These are phyloP conservation scores for Heteromurus nitidus DNA, from an alignment of 2,888 invertebrate species.

Conservation along the genomic window DNA sequence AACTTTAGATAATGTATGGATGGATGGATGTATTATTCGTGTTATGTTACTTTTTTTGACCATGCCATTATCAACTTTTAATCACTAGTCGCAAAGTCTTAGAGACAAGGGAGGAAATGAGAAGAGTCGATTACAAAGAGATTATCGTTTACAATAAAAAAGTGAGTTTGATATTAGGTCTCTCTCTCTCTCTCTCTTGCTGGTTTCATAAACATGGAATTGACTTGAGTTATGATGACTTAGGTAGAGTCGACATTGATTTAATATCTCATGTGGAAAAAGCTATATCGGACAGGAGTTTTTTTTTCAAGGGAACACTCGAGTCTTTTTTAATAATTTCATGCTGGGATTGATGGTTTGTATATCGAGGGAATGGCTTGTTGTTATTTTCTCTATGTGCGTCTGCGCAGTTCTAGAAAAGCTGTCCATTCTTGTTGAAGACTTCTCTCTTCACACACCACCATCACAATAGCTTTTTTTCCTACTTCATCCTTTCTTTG, in stretches of 20 bases:
- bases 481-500: conserved; percentile 6
- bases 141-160: too few species aligned
- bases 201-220: conserved; percentile 60
- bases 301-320: too few species aligned
- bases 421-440: conserved; percentile 30
- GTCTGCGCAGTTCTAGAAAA: conserved; percentile 3
- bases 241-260: conserved; percentile 73
- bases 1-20: too few species aligned
- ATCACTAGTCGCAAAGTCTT: too few species aligned
- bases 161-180: too few species aligned
- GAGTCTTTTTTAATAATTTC: conserved; percentile 74
- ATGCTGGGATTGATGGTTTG: conserved; percentile 73
- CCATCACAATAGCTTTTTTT: too few species aligned
- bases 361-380: conserved; percentile 50
- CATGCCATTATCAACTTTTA: too few species aligned
- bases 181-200: neutral
- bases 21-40: too few species aligned
- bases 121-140: conserved; percentile 18
- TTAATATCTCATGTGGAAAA: conserved; percentile 73
- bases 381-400: conserved; percentile 31
- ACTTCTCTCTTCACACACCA: neutral
- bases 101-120: too few species aligned
- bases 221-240: conserved; percentile 73
- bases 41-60: too few species aligned
- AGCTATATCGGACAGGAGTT: conserved; percentile 72